Percentiles rank a stretch among this genome's conserved stretches.
Evolutionary conservation across 2,888 invertebrate genomes (phyloP).

Genomic region (Drosophila mettleri): DNA sequence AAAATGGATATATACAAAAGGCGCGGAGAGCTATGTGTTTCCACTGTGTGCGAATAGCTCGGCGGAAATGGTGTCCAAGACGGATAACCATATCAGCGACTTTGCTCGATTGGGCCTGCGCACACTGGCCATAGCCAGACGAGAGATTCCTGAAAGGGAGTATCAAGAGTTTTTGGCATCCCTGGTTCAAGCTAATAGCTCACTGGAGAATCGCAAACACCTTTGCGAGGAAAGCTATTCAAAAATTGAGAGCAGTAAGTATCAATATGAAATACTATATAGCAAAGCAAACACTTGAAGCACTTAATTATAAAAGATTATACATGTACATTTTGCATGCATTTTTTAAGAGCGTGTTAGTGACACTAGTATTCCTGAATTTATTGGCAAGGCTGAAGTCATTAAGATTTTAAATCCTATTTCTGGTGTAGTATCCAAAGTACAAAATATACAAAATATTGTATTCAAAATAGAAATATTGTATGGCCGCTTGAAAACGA

Average conservation of each 20-base stretch:
- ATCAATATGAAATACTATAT: neutral
- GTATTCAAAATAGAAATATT: no score
- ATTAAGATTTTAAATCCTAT: no score
- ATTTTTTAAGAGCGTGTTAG: no score
- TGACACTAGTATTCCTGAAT: no score
- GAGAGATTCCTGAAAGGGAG: conserved; percentile 89
- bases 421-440: no score
- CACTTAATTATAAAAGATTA: no score
- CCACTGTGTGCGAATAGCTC: conserved; percentile 86
- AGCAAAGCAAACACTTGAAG: no score
- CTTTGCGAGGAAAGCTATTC: conserved; percentile 81
- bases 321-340: no score
- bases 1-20: conserved; percentile 91
- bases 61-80: conserved; percentile 85
- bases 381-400: no score
- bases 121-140: conserved; percentile 92
- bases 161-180: conserved; percentile 87
- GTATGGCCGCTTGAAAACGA: no score
- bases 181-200: conserved; percentile 80
- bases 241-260: conserved; percentile 83
- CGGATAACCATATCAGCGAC: conserved; percentile 86
- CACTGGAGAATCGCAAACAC: conserved; percentile 82
- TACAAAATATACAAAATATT: no score
- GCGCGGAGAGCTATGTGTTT: conserved; percentile 92
- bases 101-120: conserved; percentile 90